Base-by-base conservation (phyloP, 2,797 vertebrate genomes). In the Acanthornis magna region DNA sequence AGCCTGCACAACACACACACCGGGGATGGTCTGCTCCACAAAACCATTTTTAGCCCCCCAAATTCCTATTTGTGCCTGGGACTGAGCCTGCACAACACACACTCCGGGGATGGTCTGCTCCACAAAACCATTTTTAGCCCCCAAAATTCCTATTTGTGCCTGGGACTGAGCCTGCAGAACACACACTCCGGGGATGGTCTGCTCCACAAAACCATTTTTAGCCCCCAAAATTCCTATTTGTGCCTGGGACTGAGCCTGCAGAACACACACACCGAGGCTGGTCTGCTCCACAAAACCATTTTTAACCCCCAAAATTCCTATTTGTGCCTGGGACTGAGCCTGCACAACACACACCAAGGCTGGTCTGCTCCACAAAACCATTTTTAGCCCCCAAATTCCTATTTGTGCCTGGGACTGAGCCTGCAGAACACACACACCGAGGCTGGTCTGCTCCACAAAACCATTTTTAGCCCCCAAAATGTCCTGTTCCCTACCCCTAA, bases 271-370 rank as follows among this genome's bases (percentile, higher is more conserved):
- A 42, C 20, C n/a, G 42, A 77, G 68, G 18, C 78, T 67, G 89
- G 73, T 75, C 89, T 93, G 48, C 84, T 60, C 80, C 87, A 89
- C 42, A 89, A 61, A 92, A 9, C 34, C 81, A 50, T 29, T 95
- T 92, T 86, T 65, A 87, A 77, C 47, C 74, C 77, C 36, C 7
- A 38, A 84, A 90, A 63, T 67, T 36, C 36, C 36, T 8, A 36
- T 74, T 75, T 55, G 86, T 92, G 91, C 95, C 94, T 90, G 83
- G 47, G 58, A 17, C 74, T 29, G 88, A 94, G 92, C 85, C 82
- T 96, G 80, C 2, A 67, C 48, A 38, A 38, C 38, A 38, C 38
- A 11, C 38, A 38, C 38, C 11, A 11, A 11, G 38, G 38, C 38
- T 11, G 38, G 38, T 38, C 38, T 38, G 12, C 38, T 38, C 38